phyloP scores from a whole-genome alignment of 2,797 vertebrate species.

The Coreius guichenoti region DNA sequence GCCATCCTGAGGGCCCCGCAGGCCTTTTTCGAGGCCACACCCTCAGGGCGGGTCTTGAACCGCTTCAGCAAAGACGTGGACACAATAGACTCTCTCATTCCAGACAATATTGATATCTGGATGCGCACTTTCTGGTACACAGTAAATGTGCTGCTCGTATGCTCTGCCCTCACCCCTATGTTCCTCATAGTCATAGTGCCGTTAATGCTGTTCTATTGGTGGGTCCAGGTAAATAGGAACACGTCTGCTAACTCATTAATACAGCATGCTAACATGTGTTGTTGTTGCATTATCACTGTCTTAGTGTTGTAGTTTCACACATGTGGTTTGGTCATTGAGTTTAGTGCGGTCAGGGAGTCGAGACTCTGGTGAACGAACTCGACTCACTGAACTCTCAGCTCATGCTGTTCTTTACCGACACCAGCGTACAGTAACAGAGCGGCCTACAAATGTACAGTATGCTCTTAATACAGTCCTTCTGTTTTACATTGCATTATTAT shows the following conservation, averaged over 20 bases:
- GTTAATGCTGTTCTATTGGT: conserved; percentile 86
- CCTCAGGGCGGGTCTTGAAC: conserved; percentile 82
- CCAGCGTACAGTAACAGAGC: background rate
- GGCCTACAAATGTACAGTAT: too few species aligned
- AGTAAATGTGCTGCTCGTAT: conserved; percentile 84
- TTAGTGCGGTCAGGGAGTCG: conserved; percentile 36
- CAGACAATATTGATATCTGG: conserved; percentile 86
- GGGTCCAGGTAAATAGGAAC: conserved; percentile 86
- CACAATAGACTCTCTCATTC: conserved; percentile 81
- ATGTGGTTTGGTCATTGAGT: conserved; percentile 61
- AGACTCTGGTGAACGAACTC: background rate
- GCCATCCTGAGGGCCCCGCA: conserved; percentile 81
- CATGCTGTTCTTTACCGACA: conserved; percentile 50
- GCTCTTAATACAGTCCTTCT: too few species aligned
- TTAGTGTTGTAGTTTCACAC: conserved; percentile 63
- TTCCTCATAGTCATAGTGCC: conserved; percentile 84
- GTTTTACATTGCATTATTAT: background rate
- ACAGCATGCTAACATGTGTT: conserved; percentile 63
- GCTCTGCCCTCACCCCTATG: conserved; percentile 84
- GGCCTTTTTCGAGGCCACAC: conserved; percentile 83
- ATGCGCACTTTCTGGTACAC: conserved; percentile 89
- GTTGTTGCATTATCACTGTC: conserved; percentile 53
- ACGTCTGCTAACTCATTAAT: conserved; percentile 79
- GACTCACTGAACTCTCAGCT: conserved; percentile 28
- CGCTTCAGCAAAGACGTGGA: conserved; percentile 87